These are phyloP conservation scores for Ataeniobius toweri DNA, from an alignment of 2,797 vertebrate genomes.

Conservation along the genomic window DNA sequence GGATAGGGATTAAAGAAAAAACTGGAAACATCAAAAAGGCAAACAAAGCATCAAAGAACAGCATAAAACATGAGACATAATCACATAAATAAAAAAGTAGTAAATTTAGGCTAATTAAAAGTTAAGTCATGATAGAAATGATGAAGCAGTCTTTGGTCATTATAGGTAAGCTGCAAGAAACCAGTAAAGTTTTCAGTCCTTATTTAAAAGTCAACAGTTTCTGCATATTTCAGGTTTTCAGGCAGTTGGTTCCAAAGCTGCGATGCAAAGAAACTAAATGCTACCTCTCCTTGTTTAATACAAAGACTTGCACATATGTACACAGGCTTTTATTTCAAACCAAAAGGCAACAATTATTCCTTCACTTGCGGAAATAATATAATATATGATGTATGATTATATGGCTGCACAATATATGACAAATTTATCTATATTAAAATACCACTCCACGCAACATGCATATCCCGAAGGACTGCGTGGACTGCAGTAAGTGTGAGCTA, in stretches of 20 bases:
- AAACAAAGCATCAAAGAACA: no score
- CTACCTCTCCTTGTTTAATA: neutral
- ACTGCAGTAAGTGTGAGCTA: neutral
- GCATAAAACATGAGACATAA: neutral
- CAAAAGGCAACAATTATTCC: neutral
- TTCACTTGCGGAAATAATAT: neutral
- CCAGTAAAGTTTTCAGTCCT: neutral
- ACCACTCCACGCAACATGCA: neutral
- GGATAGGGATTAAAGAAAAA: neutral
- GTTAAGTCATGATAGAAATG: neutral
- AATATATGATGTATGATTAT: neutral
- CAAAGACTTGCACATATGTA: neutral
- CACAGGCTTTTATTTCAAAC: neutral
- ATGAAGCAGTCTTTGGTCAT: neutral
- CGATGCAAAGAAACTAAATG: neutral
- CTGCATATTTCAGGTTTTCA: neutral
- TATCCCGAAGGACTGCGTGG: neutral
- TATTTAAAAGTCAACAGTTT: neutral
- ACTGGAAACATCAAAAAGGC: no score
- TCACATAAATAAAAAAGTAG: neutral
- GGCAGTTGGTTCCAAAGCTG: no score
- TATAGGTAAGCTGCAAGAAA: neutral
- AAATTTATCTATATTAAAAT: neutral
- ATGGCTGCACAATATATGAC: neutral
- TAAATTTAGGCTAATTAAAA: neutral